Evolutionary conservation across 2,113 vertebrate genomes (phyloP).

Genomic region (Boulengeromyrus knoepffleri): DNA sequence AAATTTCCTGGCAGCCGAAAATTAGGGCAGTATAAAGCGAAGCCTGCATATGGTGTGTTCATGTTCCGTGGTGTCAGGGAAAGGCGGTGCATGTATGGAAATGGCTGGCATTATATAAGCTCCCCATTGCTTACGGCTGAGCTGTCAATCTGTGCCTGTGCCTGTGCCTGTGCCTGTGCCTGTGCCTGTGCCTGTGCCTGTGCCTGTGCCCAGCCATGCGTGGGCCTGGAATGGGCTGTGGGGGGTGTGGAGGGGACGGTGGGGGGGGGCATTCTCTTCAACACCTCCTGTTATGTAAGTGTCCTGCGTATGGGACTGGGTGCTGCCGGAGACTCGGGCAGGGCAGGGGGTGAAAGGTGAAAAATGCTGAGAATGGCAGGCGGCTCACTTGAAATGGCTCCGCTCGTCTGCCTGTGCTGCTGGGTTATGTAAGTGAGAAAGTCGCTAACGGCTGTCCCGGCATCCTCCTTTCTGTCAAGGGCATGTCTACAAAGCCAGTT

Average conservation of each 20-base stretch:
- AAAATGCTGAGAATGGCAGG: neutral
- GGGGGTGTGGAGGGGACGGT: neutral
- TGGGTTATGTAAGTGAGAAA: neutral
- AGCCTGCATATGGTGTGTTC: neutral
- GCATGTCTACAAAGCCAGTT: neutral
- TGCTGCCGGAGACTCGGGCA: neutral
- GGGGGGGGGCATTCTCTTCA: neutral
- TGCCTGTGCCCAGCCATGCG: neutral
- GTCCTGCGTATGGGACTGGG: neutral
- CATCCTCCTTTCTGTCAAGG: neutral
- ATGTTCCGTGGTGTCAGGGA: neutral
- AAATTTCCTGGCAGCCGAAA: neutral
- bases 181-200: neutral
- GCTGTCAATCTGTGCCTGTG: neutral
- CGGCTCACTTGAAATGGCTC: neutral
- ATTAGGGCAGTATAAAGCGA: neutral
- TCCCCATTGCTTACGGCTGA: neutral
- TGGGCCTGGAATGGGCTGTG: neutral
- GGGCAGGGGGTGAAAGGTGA: neutral
- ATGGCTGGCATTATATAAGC: neutral
- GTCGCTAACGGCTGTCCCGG: neutral
- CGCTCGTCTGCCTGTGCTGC: neutral
- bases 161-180: neutral
- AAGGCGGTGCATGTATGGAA: neutral
- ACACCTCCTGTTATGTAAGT: slow-evolving; percentile 16